These are phyloP conservation scores for Drosophila mauritiana DNA, from an alignment of 1,140 invertebrate genomes.

Conservation along the genomic window DNA sequence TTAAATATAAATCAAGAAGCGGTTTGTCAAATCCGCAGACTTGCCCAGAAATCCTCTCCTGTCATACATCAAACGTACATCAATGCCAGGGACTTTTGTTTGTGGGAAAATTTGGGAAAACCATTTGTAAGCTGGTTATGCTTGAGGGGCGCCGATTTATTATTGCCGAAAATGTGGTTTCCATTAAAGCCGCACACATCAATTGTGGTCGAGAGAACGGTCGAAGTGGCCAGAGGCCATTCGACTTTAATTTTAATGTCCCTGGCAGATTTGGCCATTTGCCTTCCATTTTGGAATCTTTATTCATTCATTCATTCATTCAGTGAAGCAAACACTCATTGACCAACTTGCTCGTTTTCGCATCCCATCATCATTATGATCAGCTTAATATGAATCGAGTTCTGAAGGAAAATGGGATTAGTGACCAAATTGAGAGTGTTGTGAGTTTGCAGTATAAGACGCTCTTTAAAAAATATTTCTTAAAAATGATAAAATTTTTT, in stretches of 20 bases:
- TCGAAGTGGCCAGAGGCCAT: constrained; percentile 46
- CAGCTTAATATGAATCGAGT: constrained; percentile 64
- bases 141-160: constrained; percentile 25
- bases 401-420: neutral
- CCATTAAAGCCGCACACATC: constrained; percentile 77
- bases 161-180: constrained; percentile 63
- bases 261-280: constrained; percentile 29
- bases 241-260: constrained; percentile 65
- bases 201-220: constrained; percentile 25
- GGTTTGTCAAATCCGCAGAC: constrained; percentile 24
- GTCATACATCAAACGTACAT: constrained; percentile 47
- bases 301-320: constrained; percentile 54
- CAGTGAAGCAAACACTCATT: constrained; percentile 46
- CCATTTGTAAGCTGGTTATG: constrained; percentile 28
- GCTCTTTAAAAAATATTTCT: too few species aligned
- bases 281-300: constrained; percentile 24
- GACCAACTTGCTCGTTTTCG: constrained; percentile 12
- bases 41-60: constrained; percentile 11
- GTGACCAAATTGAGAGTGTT: too few species aligned
- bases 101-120: neutral
- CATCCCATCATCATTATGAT: constrained; percentile 61
- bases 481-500: neutral
- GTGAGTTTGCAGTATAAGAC: too few species aligned
- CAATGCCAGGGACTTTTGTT: constrained; percentile 17
- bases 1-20: constrained; percentile 41